Percentiles rank a stretch among this genome's conserved stretches.
phyloP scores from a whole-genome alignment of 2,797 vertebrate species.

The Microctenopoma steveboyesi region DNA sequence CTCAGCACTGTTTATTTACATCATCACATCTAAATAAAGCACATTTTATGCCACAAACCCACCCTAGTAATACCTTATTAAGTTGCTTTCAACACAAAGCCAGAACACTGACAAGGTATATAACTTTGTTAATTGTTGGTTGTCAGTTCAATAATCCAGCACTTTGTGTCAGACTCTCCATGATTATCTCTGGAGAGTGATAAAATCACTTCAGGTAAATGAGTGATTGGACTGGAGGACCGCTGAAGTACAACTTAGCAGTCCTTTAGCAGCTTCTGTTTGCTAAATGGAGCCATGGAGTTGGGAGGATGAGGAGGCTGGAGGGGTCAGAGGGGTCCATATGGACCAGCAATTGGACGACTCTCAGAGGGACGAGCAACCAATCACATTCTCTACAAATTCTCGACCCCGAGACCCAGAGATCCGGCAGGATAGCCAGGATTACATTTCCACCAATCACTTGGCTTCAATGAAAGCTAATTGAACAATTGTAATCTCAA shows the following conservation, averaged over 20 bases:
- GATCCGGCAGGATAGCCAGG: conserved; percentile 69
- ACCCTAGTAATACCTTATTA: conserved; percentile 65
- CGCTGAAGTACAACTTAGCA: conserved; percentile 82
- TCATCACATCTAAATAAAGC: conserved; percentile 70
- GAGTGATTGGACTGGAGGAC: conserved; percentile 84
- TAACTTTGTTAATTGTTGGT: conserved; percentile 78
- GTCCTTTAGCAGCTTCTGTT: conserved; percentile 83
- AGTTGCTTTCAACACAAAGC: conserved; percentile 29
- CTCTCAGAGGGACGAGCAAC: conserved; percentile 69
- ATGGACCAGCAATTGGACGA: conserved; percentile 73
- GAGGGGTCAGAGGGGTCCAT: conserved; percentile 66
- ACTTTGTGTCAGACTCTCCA: conserved; percentile 76
- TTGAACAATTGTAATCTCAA: conserved; percentile 74
- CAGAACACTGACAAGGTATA: conserved; percentile 53
- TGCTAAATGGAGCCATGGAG: conserved; percentile 81
- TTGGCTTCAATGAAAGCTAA: conserved; percentile 74
- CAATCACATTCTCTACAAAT: conserved; percentile 74
- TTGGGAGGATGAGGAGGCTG: conserved; percentile 82
- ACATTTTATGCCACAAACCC: conserved; percentile 37
- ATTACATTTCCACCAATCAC: conserved; percentile 79
- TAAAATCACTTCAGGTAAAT: conserved; percentile 85
- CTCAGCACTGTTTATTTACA: conserved; percentile 77
- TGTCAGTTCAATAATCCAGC: conserved; percentile 72
- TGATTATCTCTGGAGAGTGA: conserved; percentile 82
- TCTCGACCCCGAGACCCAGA: conserved; percentile 68